A percentile compares a stretch with the other conserved stretches of the same genome.
phyloP scores from a whole-genome alignment of 53 echinoderm and acorn worm genomes.

The Holothuria leucospilota region DNA sequence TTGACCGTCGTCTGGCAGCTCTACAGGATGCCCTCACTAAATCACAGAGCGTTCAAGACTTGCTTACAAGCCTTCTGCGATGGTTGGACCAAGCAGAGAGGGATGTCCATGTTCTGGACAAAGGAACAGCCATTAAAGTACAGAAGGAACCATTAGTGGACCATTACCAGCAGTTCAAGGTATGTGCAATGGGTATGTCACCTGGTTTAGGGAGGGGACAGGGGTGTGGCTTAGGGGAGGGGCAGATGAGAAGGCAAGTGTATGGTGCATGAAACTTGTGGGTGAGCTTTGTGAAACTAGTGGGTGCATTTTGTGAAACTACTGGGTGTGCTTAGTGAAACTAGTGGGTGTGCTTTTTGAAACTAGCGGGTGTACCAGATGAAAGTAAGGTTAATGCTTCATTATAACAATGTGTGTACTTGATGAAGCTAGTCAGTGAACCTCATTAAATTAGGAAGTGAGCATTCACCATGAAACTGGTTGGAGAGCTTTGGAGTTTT shows the following conservation, averaged over 20 bases:
- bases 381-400: too few relatives aligned
- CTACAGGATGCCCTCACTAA: conserved; percentile 87
- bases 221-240: background rate
- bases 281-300: too few relatives aligned
- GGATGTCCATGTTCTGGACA: conserved; percentile 87
- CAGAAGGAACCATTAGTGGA: conserved; percentile 87
- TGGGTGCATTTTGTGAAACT: too few relatives aligned
- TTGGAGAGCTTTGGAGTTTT: too few relatives aligned
- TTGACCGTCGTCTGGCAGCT: conserved; percentile 77
- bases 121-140: conserved; percentile 90
- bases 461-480: too few relatives aligned
- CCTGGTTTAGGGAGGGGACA: background rate
- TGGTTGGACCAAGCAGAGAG: conserved; percentile 97
- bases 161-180: conserved; percentile 90
- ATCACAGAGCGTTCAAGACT: conserved; percentile 93
- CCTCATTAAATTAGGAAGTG: too few relatives aligned
- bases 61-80: conserved; percentile 74
- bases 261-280: too few relatives aligned
- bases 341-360: too few relatives aligned
- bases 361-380: too few relatives aligned
- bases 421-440: too few relatives aligned
- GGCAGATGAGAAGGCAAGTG: background rate
- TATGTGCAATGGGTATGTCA: conserved; percentile 11
- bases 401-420: too few relatives aligned
- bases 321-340: too few relatives aligned